phyloP scores from a whole-genome alignment of 2,113 vertebrate genomes.

The Spea multiplicata region DNA sequence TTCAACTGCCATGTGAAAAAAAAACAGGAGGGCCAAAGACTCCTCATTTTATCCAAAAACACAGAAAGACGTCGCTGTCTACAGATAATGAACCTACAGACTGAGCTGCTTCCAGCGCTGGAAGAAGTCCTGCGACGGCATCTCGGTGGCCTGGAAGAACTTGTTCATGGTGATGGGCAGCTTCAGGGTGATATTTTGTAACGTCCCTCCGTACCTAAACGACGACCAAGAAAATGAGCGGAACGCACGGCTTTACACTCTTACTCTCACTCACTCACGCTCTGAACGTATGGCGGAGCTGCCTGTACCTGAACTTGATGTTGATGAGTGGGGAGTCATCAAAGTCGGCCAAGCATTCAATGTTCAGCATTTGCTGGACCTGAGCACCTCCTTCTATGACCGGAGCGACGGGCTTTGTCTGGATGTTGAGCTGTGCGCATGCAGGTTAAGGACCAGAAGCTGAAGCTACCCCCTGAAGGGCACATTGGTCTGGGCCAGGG shows the following conservation, averaged over 20 bases:
- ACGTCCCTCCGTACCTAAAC: slow-evolving; percentile 79
- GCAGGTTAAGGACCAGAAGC: slow-evolving; percentile 60
- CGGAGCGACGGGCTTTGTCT: slow-evolving; percentile 81
- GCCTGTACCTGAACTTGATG: slow-evolving; percentile 83
- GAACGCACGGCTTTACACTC: background rate
- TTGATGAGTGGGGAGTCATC: slow-evolving; percentile 77
- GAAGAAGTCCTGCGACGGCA: slow-evolving; percentile 88
- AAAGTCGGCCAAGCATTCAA: slow-evolving; percentile 87
- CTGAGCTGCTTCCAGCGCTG: slow-evolving; percentile 94
- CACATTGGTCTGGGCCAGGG: too few relatives aligned
- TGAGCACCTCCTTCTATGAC: slow-evolving; percentile 89
- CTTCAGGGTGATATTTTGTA: slow-evolving; percentile 85
- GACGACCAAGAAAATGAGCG: background rate
- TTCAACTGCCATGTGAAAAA: background rate
- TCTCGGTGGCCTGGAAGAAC: slow-evolving; percentile 92
- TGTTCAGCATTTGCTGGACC: slow-evolving; percentile 91
- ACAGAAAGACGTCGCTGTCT: too few relatives aligned
- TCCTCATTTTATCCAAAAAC: too few relatives aligned
- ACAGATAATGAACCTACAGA: slow-evolving; percentile 64
- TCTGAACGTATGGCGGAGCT: background rate
- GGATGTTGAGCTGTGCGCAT: slow-evolving; percentile 81
- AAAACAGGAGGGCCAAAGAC: too few relatives aligned
- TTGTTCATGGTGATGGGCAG: slow-evolving; percentile 90
- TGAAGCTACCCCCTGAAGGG: too few relatives aligned
- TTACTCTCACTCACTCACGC: background rate